Conservation (phyloP, 2,888 invertebrate genomes). For the Troglohyphantes excavatus region DNA sequence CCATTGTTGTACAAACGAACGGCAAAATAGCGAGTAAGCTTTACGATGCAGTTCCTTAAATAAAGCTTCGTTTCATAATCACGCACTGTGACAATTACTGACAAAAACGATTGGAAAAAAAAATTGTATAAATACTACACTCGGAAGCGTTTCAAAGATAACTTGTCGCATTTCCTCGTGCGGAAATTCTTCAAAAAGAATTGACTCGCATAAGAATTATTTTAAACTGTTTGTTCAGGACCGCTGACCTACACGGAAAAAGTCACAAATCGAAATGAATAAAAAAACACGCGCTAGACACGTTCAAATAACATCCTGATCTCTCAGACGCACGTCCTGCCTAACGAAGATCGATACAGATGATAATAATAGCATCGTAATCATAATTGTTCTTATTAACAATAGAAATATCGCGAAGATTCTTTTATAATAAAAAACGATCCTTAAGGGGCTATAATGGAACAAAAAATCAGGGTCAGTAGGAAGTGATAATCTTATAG, state of each 20-base stretch:
- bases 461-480: conserved; percentile 63
- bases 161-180: too few species aligned
- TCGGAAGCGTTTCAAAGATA: too few species aligned
- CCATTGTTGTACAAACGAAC: background rate
- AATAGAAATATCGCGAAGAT: conserved; percentile 47
- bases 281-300: background rate
- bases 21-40: background rate
- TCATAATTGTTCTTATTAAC: conserved; percentile 31
- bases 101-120: background rate
- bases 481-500: conserved; percentile 56
- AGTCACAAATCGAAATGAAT: background rate
- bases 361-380: conserved; percentile 49
- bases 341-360: background rate
- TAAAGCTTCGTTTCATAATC: background rate
- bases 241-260: conserved; percentile 2
- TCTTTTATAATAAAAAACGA: conserved; percentile 7
- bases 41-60: background rate
- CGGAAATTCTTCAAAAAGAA: too few species aligned
- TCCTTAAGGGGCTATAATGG: conserved; percentile 8
- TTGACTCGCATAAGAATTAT: too few species aligned
- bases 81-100: background rate
- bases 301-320: background rate
- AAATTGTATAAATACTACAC: too few species aligned
- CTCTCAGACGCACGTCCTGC: background rate
- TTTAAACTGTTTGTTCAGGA: background rate